Base-by-base conservation (phyloP, 2,888 invertebrate genomes). In the Caenorhabditis wallacei region DNA sequence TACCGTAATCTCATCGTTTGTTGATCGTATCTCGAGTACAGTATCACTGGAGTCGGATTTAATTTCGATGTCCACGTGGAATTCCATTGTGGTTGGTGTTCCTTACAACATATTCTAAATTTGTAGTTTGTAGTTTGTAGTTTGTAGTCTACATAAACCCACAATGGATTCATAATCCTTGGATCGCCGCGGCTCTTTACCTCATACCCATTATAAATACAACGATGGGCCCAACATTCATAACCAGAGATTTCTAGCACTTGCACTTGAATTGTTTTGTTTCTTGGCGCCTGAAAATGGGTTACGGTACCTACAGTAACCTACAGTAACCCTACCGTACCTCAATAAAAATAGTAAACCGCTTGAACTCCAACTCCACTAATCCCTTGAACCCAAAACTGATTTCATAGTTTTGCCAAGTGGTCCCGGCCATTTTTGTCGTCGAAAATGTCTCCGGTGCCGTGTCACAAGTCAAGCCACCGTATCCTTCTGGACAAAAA, bases 101-200 rank as follows among this genome's bases (percentile, higher is more conserved):
- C 43, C n/a, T n/a, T n/a, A n/a, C 70, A 70, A 20, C 70, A 70
- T 16, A 46, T 48, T 57, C 70, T 70, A 13, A 13, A 70, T n/a
- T n/a, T n/a, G n/a, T n/a, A 30, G 30, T 30, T 30, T 30, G 8
- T 3, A 30, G 30, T 24, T 2, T 16, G 43, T 2, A 43, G 43
- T 13, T 10, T 43, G 5, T 3, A 30, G 30, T 8, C 30, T 8
- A n/a, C 30, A 30, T 30, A 30, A 20, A n/a, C 70, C 35, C 0
- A 70, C 70, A 70, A 57, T 11, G 70, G 70, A 70, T 70, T 70
- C 30, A 16, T 70, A 7, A 57, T 37, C 7, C 70, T 40, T 30
- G 70, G 70, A 35, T 70, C 70, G n/a, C 70, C 70, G 57, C 57
- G 57, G 35, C 56, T 20, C 18, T 70, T 70, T 1, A 70, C 35